A percentile compares a stretch with the other conserved stretches of the same genome.
These are phyloP conservation scores for Thryonomys swinderianus DNA, from an alignment of 2,113 vertebrate genomes.

Conservation along the genomic window DNA sequence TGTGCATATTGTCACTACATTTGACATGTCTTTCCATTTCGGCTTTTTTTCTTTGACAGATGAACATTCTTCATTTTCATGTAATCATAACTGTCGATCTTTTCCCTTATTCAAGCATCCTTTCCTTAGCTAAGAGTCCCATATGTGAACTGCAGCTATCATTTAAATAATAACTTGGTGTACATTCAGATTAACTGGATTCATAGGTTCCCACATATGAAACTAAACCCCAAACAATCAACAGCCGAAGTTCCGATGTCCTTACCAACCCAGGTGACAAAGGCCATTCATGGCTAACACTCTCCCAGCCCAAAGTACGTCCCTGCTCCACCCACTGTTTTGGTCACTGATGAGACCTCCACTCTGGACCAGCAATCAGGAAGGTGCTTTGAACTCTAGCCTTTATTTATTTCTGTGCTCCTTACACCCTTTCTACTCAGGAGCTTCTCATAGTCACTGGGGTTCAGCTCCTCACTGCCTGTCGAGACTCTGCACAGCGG, in stretches of 20 bases:
- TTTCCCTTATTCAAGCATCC: conserved; percentile 62
- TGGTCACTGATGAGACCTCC: background rate
- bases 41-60: conserved; percentile 63
- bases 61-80: conserved; percentile 64
- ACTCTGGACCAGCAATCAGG: background rate
- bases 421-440: background rate
- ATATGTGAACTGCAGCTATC: conserved; percentile 28
- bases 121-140: conserved; percentile 33
- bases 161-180: conserved; percentile 64
- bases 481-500: background rate
- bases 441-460: background rate
- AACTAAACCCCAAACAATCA: background rate
- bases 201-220: conserved; percentile 27
- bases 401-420: background rate
- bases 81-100: conserved; percentile 60
- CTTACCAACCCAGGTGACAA: background rate
- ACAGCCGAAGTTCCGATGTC: background rate
- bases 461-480: background rate
- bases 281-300: background rate
- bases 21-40: conserved; percentile 67
- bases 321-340: background rate
- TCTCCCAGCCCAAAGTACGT: background rate
- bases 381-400: background rate
- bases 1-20: conserved; percentile 57
- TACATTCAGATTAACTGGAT: conserved; percentile 45